Base-by-base conservation (phyloP, 2,888 invertebrate species). In the Aphodius sticticus region DNA sequence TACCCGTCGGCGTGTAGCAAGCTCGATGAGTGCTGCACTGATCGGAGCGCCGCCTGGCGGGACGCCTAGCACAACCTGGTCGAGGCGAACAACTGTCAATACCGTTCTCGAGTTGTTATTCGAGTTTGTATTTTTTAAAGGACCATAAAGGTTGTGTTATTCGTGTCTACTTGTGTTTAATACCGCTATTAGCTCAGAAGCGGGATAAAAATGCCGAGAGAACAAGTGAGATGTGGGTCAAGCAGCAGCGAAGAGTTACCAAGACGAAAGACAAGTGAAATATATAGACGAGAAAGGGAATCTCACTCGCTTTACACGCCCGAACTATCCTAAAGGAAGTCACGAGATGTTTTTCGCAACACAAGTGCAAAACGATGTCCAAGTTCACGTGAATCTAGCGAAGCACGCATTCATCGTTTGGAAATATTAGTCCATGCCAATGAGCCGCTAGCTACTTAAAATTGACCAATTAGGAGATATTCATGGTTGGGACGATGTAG, bases 381-480 rank as follows among this genome's bases (percentile, higher is more conserved):
- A 26, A 26, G 2, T 26, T 3, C 2, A 26, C 26, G 26, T 26
- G 6, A 53, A 53, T 53, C 53, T 7, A 53, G 53, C 53, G 53
- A 53, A 53, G 53, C 53, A 53, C 53, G 53, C 53, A 53, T 53
- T 53, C 53, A 5, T 53, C 53, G 53, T 53, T 53, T 53, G 53
- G 53, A 53, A 53, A 53, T 53, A 53, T 53, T 53, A 53, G 53
- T 53, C 4, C 69, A 26, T 83, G 53, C 72, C 83, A 12, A 81
- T 82, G 15, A 12, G 12, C 0, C 82, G 80, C 36, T 84, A 84
- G 83, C 15, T 84, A 6, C 78, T 79, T 7, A 84, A 84, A 76
- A 83, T 84, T 74, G 84, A 84, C 14, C 82, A 84, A 71, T 38
- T 84, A 14, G 79, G 72, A 36, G 69, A 53, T 2, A 77, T 84